A percentile compares a stretch with the other conserved stretches of the same genome.
phyloP scores from a whole-genome alignment of 2,888 invertebrate species.

The Caenorhabditis uteleia region DNA sequence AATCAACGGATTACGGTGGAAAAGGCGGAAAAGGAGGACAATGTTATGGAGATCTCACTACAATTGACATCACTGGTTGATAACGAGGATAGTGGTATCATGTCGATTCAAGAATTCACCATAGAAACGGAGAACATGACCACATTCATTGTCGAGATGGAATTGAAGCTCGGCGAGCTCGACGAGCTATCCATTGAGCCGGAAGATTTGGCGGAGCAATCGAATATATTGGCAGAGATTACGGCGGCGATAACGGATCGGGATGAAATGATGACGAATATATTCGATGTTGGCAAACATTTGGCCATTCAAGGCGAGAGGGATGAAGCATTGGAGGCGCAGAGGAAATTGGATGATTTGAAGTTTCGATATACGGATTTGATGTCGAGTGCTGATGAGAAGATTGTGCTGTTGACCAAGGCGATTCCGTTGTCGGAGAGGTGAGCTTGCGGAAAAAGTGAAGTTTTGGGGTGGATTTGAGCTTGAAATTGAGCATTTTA shows the following conservation, averaged over 20 bases:
- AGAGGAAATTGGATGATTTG: conserved; percentile 88
- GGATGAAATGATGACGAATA: conserved; percentile 85
- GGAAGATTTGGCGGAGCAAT: conserved; percentile 87
- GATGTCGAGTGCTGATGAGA: conserved; percentile 75
- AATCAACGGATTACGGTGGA: no score
- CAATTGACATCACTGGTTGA: no score
- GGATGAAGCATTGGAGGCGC: conserved; percentile 89
- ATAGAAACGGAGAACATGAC: conserved; percentile 80
- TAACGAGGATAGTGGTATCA: no score
- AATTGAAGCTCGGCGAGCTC: conserved; percentile 76
- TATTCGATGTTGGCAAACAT: conserved; percentile 88
- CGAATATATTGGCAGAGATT: conserved; percentile 86
- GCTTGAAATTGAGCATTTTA: no score
- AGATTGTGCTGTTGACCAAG: conserved; percentile 73
- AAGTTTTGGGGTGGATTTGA: no score
- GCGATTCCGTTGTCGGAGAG: conserved; percentile 89
- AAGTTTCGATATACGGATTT: conserved; percentile 55
- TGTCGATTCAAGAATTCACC: conserved; percentile 37
- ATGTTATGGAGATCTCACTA: no score
- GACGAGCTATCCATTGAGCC: conserved; percentile 79
- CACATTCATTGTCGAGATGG: conserved; percentile 82
- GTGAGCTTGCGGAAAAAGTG: no score
- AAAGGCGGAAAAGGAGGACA: no score
- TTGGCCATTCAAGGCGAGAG: conserved; percentile 86
- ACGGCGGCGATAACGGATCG: conserved; percentile 88